Evolutionary conservation across 2,797 vertebrate species (phyloP), one percentile per base, ranked within the genome.

Genomic region (Schizopygopsis pylzovi): DNA sequence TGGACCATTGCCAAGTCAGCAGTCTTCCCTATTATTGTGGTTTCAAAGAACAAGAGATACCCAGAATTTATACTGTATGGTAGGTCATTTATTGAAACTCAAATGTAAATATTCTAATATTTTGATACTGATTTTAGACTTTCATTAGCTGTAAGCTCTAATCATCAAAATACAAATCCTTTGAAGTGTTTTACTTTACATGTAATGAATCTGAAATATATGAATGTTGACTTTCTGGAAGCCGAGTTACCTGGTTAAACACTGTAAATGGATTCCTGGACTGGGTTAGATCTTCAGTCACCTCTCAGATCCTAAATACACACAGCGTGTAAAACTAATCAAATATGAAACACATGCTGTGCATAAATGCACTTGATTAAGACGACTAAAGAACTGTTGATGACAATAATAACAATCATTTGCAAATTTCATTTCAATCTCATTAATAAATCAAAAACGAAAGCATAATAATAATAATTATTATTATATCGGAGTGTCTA

Each of bases 351-450:
- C 20, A 28, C 76, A 61, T 2, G 12, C 39, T 8, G 22, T 16
- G 54, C 43, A 61, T 61, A 43, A 78, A 78, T 78, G 37, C 52
- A n/a, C 13, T 78, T 59, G 22, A 59, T 59, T 59, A 76, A 22
- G 18, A 39, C 4, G 22, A 59, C 20, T 15, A 54, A 25, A 25
- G 13, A 78, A 78, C 3, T 41, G 39, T 39, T 78, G 22, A 41
- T 25, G 7, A 41, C 75, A 59, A 59, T 41, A n/a, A 78, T 15
- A 59, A 41, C 52, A 15, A n/a, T 56, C 22, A 25, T 41, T 59
- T 41, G 33, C n/a, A 41, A n/a, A 39, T 41, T 15, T 41, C 0
- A 41, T 63, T 45, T 59, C 49, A 37, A 61, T 25, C 22, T 63
- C 22, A 25, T 25, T 78, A 63, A 63, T 28, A 63, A 63, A 79